A percentile compares a stretch with the other conserved stretches of the same genome.
These are phyloP conservation scores for Zhuqinia jingwanae DNA, from an alignment of 2,888 invertebrate genomes.

Conservation along the genomic window DNA sequence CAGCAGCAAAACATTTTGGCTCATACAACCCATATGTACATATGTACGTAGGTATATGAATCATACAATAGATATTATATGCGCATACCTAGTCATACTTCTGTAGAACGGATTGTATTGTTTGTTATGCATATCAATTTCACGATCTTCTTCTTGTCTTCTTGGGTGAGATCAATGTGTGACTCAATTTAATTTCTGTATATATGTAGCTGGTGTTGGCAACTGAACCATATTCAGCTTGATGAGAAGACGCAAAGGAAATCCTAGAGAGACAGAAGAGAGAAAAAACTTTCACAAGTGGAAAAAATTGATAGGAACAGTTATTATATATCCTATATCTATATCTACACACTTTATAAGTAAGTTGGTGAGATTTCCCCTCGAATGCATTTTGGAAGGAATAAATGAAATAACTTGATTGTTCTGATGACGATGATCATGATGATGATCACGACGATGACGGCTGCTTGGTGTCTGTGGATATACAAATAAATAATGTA, in stretches of 20 bases:
- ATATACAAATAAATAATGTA: neutral
- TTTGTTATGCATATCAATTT: neutral
- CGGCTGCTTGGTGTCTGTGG: conserved; percentile 24
- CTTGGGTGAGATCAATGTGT: conserved; percentile 36
- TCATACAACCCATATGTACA: neutral
- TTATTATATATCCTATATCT: too few relatives aligned
- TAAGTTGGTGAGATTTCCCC: conserved; percentile 57
- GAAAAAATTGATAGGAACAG: conserved; percentile 10
- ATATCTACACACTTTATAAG: neutral
- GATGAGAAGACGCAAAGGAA: conserved; percentile 48
- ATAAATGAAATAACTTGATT: conserved; percentile 77
- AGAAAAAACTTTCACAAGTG: conserved; percentile 3
- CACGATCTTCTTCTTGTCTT: conserved; percentile 57
- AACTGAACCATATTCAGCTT: conserved; percentile 63
- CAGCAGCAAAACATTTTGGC: conserved; percentile 51
- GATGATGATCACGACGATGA: conserved; percentile 46
- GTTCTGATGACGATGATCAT: conserved; percentile 67
- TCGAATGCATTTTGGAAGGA: conserved; percentile 56
- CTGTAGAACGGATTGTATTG: too few relatives aligned
- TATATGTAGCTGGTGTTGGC: conserved; percentile 65
- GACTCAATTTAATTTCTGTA: conserved; percentile 62
- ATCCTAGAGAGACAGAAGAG: conserved; percentile 32
- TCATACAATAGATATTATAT: too few relatives aligned
- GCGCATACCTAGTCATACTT: too few relatives aligned
- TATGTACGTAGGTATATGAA: too few relatives aligned